Base-by-base conservation (phyloP, 23 tunicate species). In the Aplidium turbinatum region DNA sequence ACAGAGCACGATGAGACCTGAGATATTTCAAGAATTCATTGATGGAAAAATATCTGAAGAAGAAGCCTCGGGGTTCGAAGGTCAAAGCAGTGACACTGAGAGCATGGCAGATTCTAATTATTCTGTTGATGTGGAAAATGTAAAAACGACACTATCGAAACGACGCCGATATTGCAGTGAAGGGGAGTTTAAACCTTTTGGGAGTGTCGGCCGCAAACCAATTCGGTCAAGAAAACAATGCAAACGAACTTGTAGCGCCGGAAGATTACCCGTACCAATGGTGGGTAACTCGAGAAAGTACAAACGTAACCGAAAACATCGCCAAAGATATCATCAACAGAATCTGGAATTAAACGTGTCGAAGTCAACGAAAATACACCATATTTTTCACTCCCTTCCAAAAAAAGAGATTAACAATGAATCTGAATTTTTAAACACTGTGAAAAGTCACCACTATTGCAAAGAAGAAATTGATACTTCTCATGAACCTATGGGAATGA, bases 81-180 rank as follows among this genome's bases (percentile, higher is more conserved):
- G 58, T 30, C 87, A 81, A 32, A 81, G 73, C 64, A 81, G 87
- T 50, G 87, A 81, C 27, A 81, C 87, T 1, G 87, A 81, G 33
- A 81, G 87, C 63, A 81, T 81, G 87, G 87, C 73, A 1, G 87
- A 46, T 7, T 72, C 79, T 1, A 32, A 36, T 62, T 23, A 4
- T 30, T 33, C 54, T 31, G 72, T 50, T 5, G 20, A 4, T 7
- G 47, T 38, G 28, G 38, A 47, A 19, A n/a, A n/a, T n/a, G 58
- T 53, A 21, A 62, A 34, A 18, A 27, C 62, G 18, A 54, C 55
- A 1, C 32, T 29, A 20, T 11, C 26, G 18, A 71, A 70, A 35
- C 61, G 73, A 13, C 78, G 87, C n/a, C 77, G 56, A 18, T 81
- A 81, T 63, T 58, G 61, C 32, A 68, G 78, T 36, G 87, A 81